Evolutionary conservation across 2,888 invertebrate species (phyloP).

Genomic region (Balanococcus diminutus): DNA sequence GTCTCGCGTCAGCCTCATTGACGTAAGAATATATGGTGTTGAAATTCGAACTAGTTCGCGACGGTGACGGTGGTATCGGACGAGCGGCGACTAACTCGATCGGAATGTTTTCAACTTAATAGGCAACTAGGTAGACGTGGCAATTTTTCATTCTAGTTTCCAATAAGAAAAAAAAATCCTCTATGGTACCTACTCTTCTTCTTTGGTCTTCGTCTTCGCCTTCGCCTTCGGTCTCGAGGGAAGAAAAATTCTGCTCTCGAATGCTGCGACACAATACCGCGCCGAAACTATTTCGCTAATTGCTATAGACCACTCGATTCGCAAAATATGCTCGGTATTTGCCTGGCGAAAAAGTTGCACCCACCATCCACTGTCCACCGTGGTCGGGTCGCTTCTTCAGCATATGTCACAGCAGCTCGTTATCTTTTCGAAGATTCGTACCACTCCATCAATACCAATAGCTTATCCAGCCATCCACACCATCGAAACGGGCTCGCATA

Average conservation of each 20-base stretch:
- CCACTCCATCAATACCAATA: neutral
- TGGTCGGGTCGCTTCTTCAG: neutral
- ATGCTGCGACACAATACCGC: neutral
- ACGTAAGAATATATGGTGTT: slow-evolving; percentile 3
- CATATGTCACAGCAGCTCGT: slow-evolving; percentile 23
- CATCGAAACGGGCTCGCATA: neutral
- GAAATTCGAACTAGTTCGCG: slow-evolving; percentile 3
- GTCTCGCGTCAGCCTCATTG: neutral
- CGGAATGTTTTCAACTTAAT: neutral
- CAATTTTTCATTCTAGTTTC: slow-evolving; percentile 1
- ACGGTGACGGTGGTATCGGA: neutral
- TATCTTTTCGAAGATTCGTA: neutral
- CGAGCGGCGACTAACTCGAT: slow-evolving; percentile 6
- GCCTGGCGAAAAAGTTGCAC: slow-evolving; percentile 13
- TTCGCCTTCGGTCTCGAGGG: neutral
- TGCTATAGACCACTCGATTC: neutral
- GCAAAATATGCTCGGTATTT: neutral
- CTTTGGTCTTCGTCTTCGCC: too few relatives aligned
- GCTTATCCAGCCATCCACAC: neutral
- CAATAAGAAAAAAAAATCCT: neutral
- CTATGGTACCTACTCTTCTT: too few relatives aligned
- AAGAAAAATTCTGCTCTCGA: neutral
- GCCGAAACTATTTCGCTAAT: slow-evolving; percentile 18
- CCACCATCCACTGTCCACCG: neutral
- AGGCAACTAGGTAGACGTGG: neutral